Conservation (phyloP, 2,888 invertebrate genomes). For the Mimachlamys varia region DNA sequence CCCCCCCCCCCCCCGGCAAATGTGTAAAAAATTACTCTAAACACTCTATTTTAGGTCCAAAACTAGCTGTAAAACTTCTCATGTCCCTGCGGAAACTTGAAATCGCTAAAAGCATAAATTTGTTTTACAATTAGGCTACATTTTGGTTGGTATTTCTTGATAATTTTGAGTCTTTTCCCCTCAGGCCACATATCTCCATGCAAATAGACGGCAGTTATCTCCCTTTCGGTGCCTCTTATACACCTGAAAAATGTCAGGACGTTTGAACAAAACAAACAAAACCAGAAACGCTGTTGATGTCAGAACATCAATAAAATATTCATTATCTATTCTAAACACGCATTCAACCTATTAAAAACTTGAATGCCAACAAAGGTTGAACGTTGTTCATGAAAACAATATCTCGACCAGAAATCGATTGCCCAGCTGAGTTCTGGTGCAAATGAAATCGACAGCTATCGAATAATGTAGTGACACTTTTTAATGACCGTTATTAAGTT, state of each 20-base stretch:
- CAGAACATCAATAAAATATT: neutral
- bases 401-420: neutral
- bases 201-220: too few relatives aligned
- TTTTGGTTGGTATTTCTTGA: neutral
- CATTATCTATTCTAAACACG: constrained; percentile 21
- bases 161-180: neutral
- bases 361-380: neutral
- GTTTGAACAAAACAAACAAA: neutral
- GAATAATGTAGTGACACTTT: neutral
- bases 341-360: constrained; percentile 1
- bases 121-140: neutral
- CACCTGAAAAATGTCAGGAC: neutral
- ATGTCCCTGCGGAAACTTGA: too few relatives aligned
- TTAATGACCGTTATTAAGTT: neutral
- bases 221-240: neutral
- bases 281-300: neutral
- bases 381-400: neutral
- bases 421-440: neutral
- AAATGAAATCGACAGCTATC: neutral
- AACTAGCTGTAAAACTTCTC: too few relatives aligned
- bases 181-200: neutral
- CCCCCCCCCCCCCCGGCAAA: too few relatives aligned
- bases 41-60: too few relatives aligned
- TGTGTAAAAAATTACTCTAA: too few relatives aligned
- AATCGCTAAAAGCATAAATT: too few relatives aligned